phyloP scores from a whole-genome alignment of 1,140 invertebrate genomes.

The Brachionus manjavacas region DNA sequence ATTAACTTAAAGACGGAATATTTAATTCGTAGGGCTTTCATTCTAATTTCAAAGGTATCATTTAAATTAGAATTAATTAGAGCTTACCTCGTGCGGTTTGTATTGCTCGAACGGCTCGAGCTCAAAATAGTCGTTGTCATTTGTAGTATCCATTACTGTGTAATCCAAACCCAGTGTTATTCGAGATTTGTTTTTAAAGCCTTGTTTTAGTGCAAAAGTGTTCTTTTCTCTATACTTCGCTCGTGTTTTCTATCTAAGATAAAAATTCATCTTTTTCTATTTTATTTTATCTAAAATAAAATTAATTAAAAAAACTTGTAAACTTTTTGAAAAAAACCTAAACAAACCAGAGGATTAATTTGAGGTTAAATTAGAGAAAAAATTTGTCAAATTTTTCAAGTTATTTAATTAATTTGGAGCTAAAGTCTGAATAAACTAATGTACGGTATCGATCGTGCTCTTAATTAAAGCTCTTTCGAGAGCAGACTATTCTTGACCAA shows the following conservation, averaged over 20 bases:
- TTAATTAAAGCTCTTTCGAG: not conserved
- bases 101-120: slow-evolving; percentile 38
- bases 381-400: not conserved
- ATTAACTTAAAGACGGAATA: not conserved
- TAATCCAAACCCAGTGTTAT: not conserved
- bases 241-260: not conserved
- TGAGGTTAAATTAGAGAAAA: not conserved
- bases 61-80: not conserved
- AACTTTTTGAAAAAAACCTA: not conserved
- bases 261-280: slow-evolving; percentile 19
- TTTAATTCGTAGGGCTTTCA: not conserved
- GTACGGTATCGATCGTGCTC: not conserved
- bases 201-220: not conserved
- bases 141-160: slow-evolving; percentile 25
- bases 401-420: not conserved
- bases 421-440: not conserved
- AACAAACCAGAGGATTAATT: slow-evolving; percentile 24
- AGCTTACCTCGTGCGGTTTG: slow-evolving; percentile 17
- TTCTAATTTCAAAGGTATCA: not conserved
- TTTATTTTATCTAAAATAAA: slow-evolving; percentile 31
- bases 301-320: slow-evolving; percentile 37
- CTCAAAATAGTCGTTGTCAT: slow-evolving; percentile 41
- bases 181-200: not conserved
- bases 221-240: not conserved
- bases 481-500: slow-evolving; percentile 8